Evolutionary conservation across 2,113 vertebrate genomes (phyloP).

Genomic region (Petroica traversi): DNA sequence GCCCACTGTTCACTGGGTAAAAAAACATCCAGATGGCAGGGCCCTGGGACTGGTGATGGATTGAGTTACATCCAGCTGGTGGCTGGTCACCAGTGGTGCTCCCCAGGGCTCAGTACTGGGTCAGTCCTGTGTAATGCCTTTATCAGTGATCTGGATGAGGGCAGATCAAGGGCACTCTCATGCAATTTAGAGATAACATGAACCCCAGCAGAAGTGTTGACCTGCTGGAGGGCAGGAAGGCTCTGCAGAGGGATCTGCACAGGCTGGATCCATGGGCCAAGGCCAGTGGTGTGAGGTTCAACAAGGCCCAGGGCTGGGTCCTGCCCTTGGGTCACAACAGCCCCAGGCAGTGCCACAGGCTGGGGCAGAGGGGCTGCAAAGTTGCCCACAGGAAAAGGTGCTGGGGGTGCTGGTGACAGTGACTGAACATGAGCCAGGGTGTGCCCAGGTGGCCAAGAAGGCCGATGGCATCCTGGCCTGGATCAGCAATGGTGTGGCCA

Average conservation of each 20-base stretch:
- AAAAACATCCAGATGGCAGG: neutral
- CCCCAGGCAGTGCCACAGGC: neutral
- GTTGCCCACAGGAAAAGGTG: neutral
- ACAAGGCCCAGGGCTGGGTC: fast-evolving
- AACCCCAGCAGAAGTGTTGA: neutral
- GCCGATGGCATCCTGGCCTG: neutral
- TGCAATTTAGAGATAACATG: neutral
- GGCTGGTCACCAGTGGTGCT: neutral
- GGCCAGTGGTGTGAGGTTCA: neutral
- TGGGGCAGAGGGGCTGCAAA: neutral
- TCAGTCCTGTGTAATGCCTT: neutral
- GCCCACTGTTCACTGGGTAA: neutral
- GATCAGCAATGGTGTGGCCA: neutral
- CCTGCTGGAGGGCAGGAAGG: neutral
- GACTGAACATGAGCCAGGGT: neutral
- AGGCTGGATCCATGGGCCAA: neutral
- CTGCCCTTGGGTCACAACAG: neutral
- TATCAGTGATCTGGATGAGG: too few relatives aligned
- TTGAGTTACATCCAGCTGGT: neutral
- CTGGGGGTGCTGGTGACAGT: neutral
- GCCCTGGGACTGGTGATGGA: fast-evolving
- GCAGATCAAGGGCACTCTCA: neutral
- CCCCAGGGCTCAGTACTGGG: neutral
- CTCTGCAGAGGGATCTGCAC: neutral
- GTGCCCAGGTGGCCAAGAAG: neutral